Base-by-base conservation (phyloP, 2,888 invertebrate genomes). In the Branchellion lobata region DNA sequence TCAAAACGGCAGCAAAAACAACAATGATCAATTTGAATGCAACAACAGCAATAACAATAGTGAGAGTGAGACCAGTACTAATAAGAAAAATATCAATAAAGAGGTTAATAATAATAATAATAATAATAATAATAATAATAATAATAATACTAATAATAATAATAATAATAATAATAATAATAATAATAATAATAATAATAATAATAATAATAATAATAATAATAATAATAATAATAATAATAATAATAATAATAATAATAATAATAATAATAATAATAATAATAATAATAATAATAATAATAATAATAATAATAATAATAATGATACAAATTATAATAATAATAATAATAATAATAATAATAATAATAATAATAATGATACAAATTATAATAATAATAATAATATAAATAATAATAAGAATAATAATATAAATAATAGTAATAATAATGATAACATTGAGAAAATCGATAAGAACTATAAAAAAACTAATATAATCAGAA, bases 321-420 rank as follows among this genome's bases (percentile, higher is more conserved):
- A 24, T 65, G n/a, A 65, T 65, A 65, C 8, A 14, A 65, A 65
- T 65, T 14, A 24, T 65, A 65, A 65, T 27, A 65, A 65, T 27
- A 65, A 65, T 27, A 65, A 65, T 27, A 65, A 8, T 65, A 65
- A 27, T 65, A 65, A 24, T 65, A 65, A n/a, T 65, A 65, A 65
- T 65, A 65, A 65, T 65, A 65, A 11, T 65, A 65, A 65, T 27
- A n/a, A 8, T 65, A n/a, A 14, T n/a, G n/a, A 65, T 24, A 24
- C 29, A 8, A 14, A 65, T 24, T 14, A n/a, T 14, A 24, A 65
- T 8, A 65, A 14, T 8, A 8, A 8, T n/a, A 8, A 65, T 24
- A n/a, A n/a, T n/a, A 27, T 31, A 34, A 47, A 24, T n/a, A 36
- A 40, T 33, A 69, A 24, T 0, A 72, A 34, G n/a, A 40, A 34